A percentile compares a stretch with the other conserved stretches of the same genome.
phyloP scores from a whole-genome alignment of 2,113 vertebrate genomes.

The Xiphophorus couchianus region DNA sequence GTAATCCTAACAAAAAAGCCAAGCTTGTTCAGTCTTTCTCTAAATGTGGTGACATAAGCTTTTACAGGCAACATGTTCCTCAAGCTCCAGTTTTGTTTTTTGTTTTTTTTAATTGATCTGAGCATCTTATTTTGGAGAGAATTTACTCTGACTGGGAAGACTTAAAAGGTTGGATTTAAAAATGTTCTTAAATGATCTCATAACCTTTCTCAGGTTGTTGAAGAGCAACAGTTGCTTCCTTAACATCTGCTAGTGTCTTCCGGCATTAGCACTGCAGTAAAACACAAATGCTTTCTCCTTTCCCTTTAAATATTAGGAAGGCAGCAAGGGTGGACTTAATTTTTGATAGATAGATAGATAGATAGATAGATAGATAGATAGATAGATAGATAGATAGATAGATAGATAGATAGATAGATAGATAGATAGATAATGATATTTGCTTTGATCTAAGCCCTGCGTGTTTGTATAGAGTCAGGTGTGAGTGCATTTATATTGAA shows the following conservation, averaged over 20 bases:
- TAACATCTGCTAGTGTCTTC: neutral
- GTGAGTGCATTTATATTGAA: conserved; percentile 90
- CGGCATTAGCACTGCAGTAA: neutral
- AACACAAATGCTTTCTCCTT: neutral
- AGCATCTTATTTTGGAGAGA: neutral
- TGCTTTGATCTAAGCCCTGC: conserved; percentile 41
- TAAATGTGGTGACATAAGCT: neutral
- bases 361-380: conserved; percentile 21
- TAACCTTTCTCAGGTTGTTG: neutral
- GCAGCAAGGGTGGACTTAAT: neutral
- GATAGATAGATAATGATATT: conserved; percentile 7
- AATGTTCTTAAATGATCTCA: neutral
- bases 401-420: conserved; percentile 24
- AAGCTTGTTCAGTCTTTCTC: no score
- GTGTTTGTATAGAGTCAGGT: conserved; percentile 65
- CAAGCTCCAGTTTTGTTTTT: no score
- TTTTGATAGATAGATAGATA: neutral
- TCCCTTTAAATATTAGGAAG: neutral
- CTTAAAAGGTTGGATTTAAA: neutral
- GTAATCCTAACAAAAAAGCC: neutral
- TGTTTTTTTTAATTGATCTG: neutral
- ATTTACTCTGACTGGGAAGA: neutral
- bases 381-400: conserved; percentile 24
- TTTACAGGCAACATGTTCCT: neutral
- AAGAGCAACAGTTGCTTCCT: neutral